A percentile compares a stretch with the other conserved stretches of the same genome.
phyloP scores from a whole-genome alignment of 92 coral and sea anemone species.

The Parazoanthus darwini region DNA sequence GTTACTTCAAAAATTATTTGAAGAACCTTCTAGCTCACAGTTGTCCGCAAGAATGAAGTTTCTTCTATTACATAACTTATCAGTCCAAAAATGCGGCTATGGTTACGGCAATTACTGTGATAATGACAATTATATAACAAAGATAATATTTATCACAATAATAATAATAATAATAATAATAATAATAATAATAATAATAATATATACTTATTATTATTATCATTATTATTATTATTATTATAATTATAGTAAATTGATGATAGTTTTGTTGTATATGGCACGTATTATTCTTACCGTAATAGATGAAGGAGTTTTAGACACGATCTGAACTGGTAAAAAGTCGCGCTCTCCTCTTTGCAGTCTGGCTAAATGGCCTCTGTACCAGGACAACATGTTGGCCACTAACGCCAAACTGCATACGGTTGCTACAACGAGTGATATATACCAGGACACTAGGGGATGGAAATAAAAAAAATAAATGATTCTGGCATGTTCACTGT shows the following conservation, averaged over 20 bases:
- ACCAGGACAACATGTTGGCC: slow-evolving; percentile 85
- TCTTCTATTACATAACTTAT: too few relatives aligned
- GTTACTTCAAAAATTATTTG: too few relatives aligned
- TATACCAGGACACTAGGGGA: slow-evolving; percentile 49
- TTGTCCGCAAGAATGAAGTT: too few relatives aligned
- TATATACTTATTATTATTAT: too few relatives aligned
- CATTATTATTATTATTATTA: too few relatives aligned
- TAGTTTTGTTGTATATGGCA: background rate
- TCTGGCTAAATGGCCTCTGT: slow-evolving; percentile 77
- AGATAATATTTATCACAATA: background rate
- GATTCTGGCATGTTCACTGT: background rate
- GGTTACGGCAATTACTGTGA: too few relatives aligned
- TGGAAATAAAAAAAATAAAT: background rate
- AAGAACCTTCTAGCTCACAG: too few relatives aligned
- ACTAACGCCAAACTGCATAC: slow-evolving; percentile 49
- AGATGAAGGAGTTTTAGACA: slow-evolving; percentile 54
- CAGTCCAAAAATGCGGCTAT: too few relatives aligned
- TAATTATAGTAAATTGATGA: too few relatives aligned
- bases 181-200: too few relatives aligned
- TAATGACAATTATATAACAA: too few relatives aligned
- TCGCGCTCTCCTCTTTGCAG: slow-evolving; percentile 79
- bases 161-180: background rate
- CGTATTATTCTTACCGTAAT: slow-evolving; percentile 56
- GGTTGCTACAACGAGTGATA: slow-evolving; percentile 48
- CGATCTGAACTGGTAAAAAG: slow-evolving; percentile 59